Base-by-base conservation (phyloP, 2,113 vertebrate species). In the Apistogramma diplotaenia region DNA sequence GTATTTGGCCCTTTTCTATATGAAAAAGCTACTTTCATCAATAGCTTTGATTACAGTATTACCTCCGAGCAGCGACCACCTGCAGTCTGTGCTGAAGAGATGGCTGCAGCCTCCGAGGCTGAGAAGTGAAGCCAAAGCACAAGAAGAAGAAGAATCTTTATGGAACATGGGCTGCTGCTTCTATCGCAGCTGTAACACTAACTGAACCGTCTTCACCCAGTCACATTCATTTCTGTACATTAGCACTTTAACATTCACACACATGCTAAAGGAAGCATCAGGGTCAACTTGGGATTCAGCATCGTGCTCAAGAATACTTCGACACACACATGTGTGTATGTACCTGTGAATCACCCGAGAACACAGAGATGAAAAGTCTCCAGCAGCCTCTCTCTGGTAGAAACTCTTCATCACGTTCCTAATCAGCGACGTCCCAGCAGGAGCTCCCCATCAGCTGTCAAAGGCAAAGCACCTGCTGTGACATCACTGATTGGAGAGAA, bases 341-440 rank as follows among this genome's bases (percentile, higher is more conserved):
- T 18, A 46, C 8, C 6, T 35, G 8, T 35, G 46, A 29, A 13
- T 49, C 62, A 70, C 65, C 59, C 4, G 11, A 33, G 72, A 3
- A 62, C 79, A 59, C 76, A 29, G 79, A 61, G 80, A 57, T 78
- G 55, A 40, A 74, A 49, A 18, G 15, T 58, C 43, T 25, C 65
- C 31, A 4, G 37, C 2, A 59, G 55, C 79, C 71, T 67, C 3
- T 23, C 61, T 55, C 62, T 71, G 37, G 65, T 29, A 27, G 19
- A 59, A 79, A 85, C 75, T 81, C 77, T 75, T 62, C 57, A 72
- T 79, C 65, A 79, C 78, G 33, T 46, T 55, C 84, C 82, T 79
- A 93, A 90, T 93, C 90, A 91, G 85, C 33, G 78, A 79, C 31
- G 84, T 79, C 85, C 62, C 88, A 84, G 85, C 74, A 21, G 85